A percentile compares a stretch with the other conserved stretches of the same genome.
Conservation (phyloP, 2,797 vertebrate genomes). For the Brachyalestes nurse region DNA sequence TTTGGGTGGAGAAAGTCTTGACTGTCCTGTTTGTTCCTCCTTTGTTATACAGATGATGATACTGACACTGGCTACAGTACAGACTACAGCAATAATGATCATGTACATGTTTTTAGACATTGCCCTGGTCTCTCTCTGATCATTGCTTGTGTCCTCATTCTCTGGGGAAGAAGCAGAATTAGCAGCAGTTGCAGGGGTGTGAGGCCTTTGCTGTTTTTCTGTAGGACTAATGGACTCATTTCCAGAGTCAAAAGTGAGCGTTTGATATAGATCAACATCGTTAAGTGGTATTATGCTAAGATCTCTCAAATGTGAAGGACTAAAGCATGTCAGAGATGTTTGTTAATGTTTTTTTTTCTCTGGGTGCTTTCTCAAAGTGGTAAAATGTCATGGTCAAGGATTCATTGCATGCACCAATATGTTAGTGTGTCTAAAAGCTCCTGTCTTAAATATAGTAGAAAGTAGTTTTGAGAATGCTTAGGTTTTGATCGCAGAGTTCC, state of each 20-base stretch:
- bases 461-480: constrained; percentile 76
- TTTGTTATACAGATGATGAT: constrained; percentile 69
- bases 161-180: constrained; percentile 62
- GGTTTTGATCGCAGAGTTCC: too few species aligned
- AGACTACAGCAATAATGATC: constrained; percentile 66
- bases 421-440: constrained; percentile 80
- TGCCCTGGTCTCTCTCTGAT: constrained; percentile 30
- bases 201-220: constrained; percentile 5
- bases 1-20: constrained; percentile 64
- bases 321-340: constrained; percentile 77
- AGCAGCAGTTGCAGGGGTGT: constrained; percentile 62
- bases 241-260: background rate
- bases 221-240: constrained; percentile 5
- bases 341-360: constrained; percentile 76
- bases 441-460: constrained; percentile 79
- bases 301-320: constrained; percentile 71
- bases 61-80: constrained; percentile 65
- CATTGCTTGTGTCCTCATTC: constrained; percentile 49
- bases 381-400: constrained; percentile 86
- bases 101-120: constrained; percentile 52
- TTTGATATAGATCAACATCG: constrained; percentile 56
- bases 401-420: constrained; percentile 83
- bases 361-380: constrained; percentile 77
- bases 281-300: constrained; percentile 69
- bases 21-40: constrained; percentile 70